Evolutionary conservation across 2,888 invertebrate genomes (phyloP).

Genomic region (Eulithis testata): DNA sequence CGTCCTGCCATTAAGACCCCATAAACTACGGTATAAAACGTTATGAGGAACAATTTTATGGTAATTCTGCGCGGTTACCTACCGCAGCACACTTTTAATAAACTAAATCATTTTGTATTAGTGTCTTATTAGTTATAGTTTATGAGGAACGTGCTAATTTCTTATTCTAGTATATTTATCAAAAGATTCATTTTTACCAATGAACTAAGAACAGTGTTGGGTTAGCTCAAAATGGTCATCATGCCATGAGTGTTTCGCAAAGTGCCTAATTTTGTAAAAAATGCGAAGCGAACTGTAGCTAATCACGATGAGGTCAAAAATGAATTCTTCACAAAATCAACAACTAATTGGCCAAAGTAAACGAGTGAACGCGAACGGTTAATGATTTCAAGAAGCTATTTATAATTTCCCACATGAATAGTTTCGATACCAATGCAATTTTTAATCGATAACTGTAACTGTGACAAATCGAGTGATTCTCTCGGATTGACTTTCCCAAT

Average conservation of each 20-base stretch:
- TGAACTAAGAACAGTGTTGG: background rate
- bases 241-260: background rate
- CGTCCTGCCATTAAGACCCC: conserved; percentile 48
- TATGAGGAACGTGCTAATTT: conserved; percentile 17
- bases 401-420: conserved; percentile 51
- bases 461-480: conserved; percentile 70
- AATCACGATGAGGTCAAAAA: conserved; percentile 22
- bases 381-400: conserved; percentile 45
- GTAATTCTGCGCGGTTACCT: conserved; percentile 43
- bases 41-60: conserved; percentile 47
- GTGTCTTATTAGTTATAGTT: conserved; percentile 29
- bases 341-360: conserved; percentile 27
- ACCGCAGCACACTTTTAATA: conserved; percentile 38
- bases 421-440: conserved; percentile 53
- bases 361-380: conserved; percentile 36
- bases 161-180: background rate
- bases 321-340: conserved; percentile 19
- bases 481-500: conserved; percentile 66
- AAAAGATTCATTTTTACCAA: conserved; percentile 2
- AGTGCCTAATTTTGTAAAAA: background rate
- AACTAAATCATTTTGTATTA: conserved; percentile 34
- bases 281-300: conserved; percentile 4
- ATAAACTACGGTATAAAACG: conserved; percentile 51
- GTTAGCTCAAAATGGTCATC: too few species aligned
- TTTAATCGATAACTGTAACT: conserved; percentile 56